Evolutionary conservation across 2,888 invertebrate species (phyloP).

Genomic region (Eupithecia centaureata): DNA sequence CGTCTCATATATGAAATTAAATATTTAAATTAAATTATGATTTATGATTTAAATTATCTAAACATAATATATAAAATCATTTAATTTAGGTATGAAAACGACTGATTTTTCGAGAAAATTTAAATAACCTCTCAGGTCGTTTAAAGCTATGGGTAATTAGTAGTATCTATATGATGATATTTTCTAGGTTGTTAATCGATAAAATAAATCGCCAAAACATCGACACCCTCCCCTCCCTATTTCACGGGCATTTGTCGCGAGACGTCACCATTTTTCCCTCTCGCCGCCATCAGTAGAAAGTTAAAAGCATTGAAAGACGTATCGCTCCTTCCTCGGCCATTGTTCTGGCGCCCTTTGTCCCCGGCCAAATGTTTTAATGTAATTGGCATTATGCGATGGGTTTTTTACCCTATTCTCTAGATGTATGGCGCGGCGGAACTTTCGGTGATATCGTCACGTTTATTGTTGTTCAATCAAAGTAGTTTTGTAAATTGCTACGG

Average conservation of each 20-base stretch:
- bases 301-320: slow-evolving; percentile 85
- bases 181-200: slow-evolving; percentile 31
- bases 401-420: slow-evolving; percentile 64
- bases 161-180: no score
- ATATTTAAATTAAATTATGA: no score
- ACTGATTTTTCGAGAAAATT: no score
- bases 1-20: no score
- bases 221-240: slow-evolving; percentile 58
- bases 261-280: slow-evolving; percentile 80
- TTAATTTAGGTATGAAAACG: no score
- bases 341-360: slow-evolving; percentile 82
- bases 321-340: slow-evolving; percentile 78
- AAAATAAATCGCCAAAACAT: slow-evolving; percentile 17
- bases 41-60: no score
- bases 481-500: neutral
- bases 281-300: slow-evolving; percentile 80
- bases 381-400: slow-evolving; percentile 80
- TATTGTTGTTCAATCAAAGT: slow-evolving; percentile 32
- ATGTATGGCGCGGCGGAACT: slow-evolving; percentile 48
- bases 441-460: slow-evolving; percentile 45
- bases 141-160: no score
- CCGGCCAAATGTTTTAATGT: slow-evolving; percentile 82
- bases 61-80: no score
- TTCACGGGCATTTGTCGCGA: slow-evolving; percentile 79
- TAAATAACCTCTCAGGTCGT: no score